A percentile compares a stretch with the other conserved stretches of the same genome.
Conservation (phyloP, 2,113 vertebrate species). For the Hypomesus transpacificus region DNA sequence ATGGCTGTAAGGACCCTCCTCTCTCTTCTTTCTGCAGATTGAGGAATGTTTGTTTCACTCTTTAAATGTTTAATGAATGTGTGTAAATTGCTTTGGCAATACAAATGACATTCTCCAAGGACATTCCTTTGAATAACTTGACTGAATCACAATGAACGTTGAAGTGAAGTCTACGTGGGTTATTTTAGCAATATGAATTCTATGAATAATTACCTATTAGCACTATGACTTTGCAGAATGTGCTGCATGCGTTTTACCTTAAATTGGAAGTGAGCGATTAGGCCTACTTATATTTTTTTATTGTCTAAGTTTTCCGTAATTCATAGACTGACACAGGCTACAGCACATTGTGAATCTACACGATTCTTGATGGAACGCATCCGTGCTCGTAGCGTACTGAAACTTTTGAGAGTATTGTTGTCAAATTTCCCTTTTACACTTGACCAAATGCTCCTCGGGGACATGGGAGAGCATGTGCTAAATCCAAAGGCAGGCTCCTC, state of each 20-base stretch:
- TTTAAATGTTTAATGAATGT: not conserved
- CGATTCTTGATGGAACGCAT: not conserved
- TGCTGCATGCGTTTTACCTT: too few species aligned
- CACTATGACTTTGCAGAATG: too few species aligned
- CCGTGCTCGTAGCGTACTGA: not conserved
- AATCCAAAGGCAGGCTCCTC: slow-evolving; percentile 33
- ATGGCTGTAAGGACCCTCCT: slow-evolving; percentile 89
- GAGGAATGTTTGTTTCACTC: not conserved
- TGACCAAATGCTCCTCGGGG: slow-evolving; percentile 32
- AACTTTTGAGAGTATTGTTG: not conserved
- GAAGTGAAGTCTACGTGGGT: too few species aligned
- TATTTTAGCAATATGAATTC: too few species aligned
- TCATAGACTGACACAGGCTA: too few species aligned
- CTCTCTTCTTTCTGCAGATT: not conserved
- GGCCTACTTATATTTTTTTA: too few species aligned
- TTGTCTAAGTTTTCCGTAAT: too few species aligned
- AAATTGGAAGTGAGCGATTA: too few species aligned
- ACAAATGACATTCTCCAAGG: not conserved
- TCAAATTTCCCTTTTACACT: slow-evolving; percentile 19
- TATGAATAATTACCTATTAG: too few species aligned
- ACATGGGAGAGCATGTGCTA: slow-evolving; percentile 38
- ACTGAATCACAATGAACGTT: too few species aligned
- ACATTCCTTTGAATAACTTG: too few species aligned
- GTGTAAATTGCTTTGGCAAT: not conserved
- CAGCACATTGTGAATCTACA: not conserved